phyloP scores from a whole-genome alignment of 2,113 vertebrate genomes.

The Psephotus haematonotus region DNA sequence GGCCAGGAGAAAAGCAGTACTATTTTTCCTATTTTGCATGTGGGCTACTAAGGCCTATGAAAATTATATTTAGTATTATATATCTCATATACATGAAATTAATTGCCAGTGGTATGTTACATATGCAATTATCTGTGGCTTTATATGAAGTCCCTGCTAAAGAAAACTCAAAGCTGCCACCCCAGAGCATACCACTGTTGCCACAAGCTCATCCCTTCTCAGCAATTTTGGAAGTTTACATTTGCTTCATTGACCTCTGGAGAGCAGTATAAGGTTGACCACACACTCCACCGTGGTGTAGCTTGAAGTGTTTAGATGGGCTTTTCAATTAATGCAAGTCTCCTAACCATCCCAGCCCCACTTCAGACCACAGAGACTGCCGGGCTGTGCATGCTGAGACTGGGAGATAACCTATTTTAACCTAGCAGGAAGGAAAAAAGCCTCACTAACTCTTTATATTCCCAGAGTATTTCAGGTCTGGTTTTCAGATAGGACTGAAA shows the following conservation, averaged over 20 bases:
- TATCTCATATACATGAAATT: not conserved
- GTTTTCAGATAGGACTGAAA: not conserved
- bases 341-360: not conserved
- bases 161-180: not conserved
- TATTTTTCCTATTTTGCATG: not conserved
- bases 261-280: not conserved
- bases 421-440: not conserved
- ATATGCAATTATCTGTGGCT: not conserved
- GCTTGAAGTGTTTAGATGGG: not conserved
- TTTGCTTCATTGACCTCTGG: not conserved
- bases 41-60: not conserved
- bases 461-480: not conserved
- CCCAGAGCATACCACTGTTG: fast-evolving
- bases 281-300: not conserved
- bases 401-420: not conserved
- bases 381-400: not conserved
- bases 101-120: not conserved
- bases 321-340: not conserved
- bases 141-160: not conserved
- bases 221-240: not conserved
- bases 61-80: not conserved
- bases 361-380: not conserved
- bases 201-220: not conserved
- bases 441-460: not conserved
- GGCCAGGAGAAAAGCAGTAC: not conserved